A percentile compares a stretch with the other conserved stretches of the same genome.
phyloP scores from a whole-genome alignment of 2,888 invertebrate genomes.

The Furcula furcula region DNA sequence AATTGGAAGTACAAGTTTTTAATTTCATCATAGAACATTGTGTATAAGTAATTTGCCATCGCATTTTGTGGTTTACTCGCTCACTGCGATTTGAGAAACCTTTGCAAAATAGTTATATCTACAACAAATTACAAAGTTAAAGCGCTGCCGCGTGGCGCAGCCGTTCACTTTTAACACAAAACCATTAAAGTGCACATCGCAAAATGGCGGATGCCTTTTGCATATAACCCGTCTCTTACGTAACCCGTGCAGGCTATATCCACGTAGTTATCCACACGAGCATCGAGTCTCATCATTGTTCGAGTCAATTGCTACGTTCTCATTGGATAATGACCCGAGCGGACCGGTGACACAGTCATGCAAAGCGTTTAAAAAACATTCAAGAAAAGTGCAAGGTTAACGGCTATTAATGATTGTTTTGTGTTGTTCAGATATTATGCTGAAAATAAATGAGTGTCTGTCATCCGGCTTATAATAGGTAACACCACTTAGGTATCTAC shows the following conservation, averaged over 20 bases:
- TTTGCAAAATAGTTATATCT: conserved; percentile 37
- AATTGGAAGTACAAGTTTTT: too few relatives aligned
- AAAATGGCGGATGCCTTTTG: conserved; percentile 67
- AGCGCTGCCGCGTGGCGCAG: conserved; percentile 22
- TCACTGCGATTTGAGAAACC: conserved; percentile 32
- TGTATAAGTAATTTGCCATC: too few relatives aligned
- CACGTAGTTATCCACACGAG: conserved; percentile 44
- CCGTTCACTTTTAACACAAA: conserved; percentile 65
- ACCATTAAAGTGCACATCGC: conserved; percentile 59
- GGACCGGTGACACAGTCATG: conserved; percentile 41
- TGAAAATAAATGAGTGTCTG: neutral
- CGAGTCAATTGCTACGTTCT: conserved; percentile 57
- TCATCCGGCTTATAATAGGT: neutral
- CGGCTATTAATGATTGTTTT: conserved; percentile 9
- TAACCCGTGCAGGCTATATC: conserved; percentile 39
- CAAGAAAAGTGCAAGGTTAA: conserved; percentile 58
- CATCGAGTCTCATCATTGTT: conserved; percentile 61
- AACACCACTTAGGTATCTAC: too few relatives aligned
- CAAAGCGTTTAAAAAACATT: conserved; percentile 51
- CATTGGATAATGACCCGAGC: conserved; percentile 55
- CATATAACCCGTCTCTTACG: conserved; percentile 49
- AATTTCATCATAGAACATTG: too few relatives aligned
- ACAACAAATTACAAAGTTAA: conserved; percentile 38
- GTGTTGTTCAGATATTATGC: neutral
- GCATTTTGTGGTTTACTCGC: conserved; percentile 31